Base-by-base conservation (phyloP, 37 sponge, comb jelly and placozoan species). In the Spongilla lacustris region DNA sequence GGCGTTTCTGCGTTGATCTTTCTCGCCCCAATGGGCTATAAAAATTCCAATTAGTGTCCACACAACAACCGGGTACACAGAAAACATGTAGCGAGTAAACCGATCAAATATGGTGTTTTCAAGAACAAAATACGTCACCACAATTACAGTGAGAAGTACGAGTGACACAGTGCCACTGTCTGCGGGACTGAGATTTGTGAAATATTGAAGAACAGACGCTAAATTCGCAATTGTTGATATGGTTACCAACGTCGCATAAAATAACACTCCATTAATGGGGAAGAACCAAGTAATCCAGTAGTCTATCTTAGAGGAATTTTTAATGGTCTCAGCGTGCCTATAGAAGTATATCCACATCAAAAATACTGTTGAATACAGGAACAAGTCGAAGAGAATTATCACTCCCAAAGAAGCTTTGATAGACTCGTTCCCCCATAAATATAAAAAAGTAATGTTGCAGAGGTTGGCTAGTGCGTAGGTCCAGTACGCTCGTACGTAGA, bases 371-470 rank as follows among this genome's bases (percentile, higher is more conserved):
- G 66, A 2, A 9, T 26, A 38, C 14, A 66, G 1, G 36, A 27
- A 79, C 11, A 49, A 1, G 10, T 29, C 50, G 28, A 79, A 50
- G 36, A 50, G 32, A 14, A 86, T 33, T 36, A 86, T 37, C 29
- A 86, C 36, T 29, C 80, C 80, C 48, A 86, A 67, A 5, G 87
- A 80, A 4, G 80, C 80, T 30, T 66, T 50, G 4, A 79, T 31
- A 23, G 41, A 41, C 58, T 58, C 37, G 71, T 89, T 89, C 13
- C 89, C 89, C 89, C 89, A 89, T 46, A 89, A 24, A 38, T 66
- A 79, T 37, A 84, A 79, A 84, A 84, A 89, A 6, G 71, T 79
- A 30, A 84, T 84, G 89, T 83, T 89, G 73, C 33, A 29, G 12
- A 84, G 8, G 81, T 68, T 75, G 50, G 37, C 68, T 11, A 73